A percentile compares a stretch with the other conserved stretches of the same genome.
phyloP scores from a whole-genome alignment of 2,888 invertebrate species.

The Craniophora ligustri region DNA sequence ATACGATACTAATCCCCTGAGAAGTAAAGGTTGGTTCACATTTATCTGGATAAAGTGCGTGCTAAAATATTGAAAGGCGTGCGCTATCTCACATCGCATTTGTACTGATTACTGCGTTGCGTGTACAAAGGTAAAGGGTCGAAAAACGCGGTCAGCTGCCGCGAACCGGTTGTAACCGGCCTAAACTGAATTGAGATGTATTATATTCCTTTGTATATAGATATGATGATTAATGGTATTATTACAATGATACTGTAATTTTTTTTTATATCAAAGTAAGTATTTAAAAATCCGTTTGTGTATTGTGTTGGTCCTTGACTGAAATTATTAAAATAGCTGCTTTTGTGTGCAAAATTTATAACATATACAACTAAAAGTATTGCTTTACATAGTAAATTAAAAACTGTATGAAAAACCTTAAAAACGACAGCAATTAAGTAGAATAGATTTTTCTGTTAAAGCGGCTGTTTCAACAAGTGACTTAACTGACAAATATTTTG shows the following conservation, averaged over 20 bases:
- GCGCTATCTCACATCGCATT: slow-evolving; percentile 81
- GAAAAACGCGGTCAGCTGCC: slow-evolving; percentile 53
- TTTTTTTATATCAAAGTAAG: slow-evolving; percentile 22
- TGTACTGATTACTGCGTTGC: slow-evolving; percentile 79
- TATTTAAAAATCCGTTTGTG: too few species aligned
- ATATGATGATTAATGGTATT: slow-evolving; percentile 36
- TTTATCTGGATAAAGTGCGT: slow-evolving; percentile 83
- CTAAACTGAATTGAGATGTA: slow-evolving; percentile 50
- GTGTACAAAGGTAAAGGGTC: slow-evolving; percentile 66
- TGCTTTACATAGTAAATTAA: slow-evolving; percentile 2
- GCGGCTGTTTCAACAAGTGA: slow-evolving; percentile 35
- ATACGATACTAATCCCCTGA: slow-evolving; percentile 63
- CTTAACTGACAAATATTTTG: slow-evolving; percentile 24
- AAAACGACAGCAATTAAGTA: slow-evolving; percentile 25
- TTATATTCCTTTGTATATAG: slow-evolving; percentile 38
- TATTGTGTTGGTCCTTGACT: too few species aligned
- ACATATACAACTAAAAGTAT: slow-evolving; percentile 11
- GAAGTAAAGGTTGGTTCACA: slow-evolving; percentile 74
- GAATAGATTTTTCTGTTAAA: slow-evolving; percentile 35
- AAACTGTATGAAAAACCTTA: slow-evolving; percentile 23
- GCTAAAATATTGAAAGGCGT: slow-evolving; percentile 83
- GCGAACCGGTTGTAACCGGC: slow-evolving; percentile 37
- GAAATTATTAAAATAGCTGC: not conserved
- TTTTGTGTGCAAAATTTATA: not conserved
- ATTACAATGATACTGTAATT: slow-evolving; percentile 12